phyloP scores from a whole-genome alignment of 2,113 vertebrate genomes.

The Junco hyemalis region DNA sequence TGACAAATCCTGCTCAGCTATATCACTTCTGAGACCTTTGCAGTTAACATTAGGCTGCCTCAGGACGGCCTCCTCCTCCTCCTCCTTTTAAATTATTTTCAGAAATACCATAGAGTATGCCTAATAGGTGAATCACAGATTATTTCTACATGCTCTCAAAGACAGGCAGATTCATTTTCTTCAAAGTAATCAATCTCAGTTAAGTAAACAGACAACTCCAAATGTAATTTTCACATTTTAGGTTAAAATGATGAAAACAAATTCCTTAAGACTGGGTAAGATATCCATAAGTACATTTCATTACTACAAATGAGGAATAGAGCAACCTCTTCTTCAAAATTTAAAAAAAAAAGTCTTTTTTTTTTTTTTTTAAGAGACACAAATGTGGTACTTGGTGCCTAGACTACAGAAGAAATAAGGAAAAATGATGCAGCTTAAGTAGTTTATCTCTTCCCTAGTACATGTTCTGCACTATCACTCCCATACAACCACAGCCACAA shows the following conservation, averaged over 20 bases:
- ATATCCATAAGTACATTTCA: neutral
- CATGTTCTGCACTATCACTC: neutral
- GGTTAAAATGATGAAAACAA: neutral
- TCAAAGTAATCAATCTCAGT: neutral
- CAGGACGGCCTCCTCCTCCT: conserved; percentile 10
- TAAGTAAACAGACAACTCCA: neutral
- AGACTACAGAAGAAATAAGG: neutral
- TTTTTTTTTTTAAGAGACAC: neutral
- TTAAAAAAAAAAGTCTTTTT: neutral
- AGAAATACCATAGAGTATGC: neutral
- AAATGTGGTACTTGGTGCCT: neutral
- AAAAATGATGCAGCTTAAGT: neutral
- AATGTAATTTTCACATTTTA: neutral
- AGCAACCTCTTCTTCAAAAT: neutral
- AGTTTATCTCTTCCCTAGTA: neutral
- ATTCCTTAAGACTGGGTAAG: neutral
- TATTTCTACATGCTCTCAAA: neutral
- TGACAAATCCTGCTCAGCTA: neutral
- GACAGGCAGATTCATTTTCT: neutral
- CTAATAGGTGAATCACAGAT: conserved; percentile 15
- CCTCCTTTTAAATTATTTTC: conserved; percentile 34
- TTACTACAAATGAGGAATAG: neutral
- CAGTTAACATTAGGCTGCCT: neutral
- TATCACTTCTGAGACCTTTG: neutral
- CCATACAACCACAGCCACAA: neutral